A percentile compares a stretch with the other conserved stretches of the same genome.
These are phyloP conservation scores for Drosophila bipectinata DNA, from an alignment of 1,140 invertebrate species.

Conservation along the genomic window DNA sequence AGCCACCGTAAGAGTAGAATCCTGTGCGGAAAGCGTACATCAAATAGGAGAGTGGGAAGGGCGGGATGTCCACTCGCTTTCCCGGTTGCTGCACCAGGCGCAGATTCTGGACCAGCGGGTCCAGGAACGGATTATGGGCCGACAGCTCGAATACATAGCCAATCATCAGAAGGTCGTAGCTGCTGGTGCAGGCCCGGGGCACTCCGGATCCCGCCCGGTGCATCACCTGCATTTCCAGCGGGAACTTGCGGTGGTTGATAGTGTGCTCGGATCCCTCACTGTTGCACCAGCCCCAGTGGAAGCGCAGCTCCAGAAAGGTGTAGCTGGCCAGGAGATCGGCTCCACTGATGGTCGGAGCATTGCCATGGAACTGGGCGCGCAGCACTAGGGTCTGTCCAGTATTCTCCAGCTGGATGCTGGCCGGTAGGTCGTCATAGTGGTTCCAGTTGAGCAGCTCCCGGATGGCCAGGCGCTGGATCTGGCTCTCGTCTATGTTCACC, in stretches of 20 bases:
- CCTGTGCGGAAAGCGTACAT: conserved; percentile 84
- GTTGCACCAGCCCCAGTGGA: conserved; percentile 86
- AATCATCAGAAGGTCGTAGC: conserved; percentile 75
- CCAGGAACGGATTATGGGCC: conserved; percentile 85
- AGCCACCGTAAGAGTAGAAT: conserved; percentile 91
- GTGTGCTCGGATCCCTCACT: conserved; percentile 86
- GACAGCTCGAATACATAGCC: conserved; percentile 75
- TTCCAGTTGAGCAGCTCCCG: conserved; percentile 78
- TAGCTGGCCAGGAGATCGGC: conserved; percentile 84
- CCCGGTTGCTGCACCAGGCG: conserved; percentile 81
- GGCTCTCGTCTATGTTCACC: conserved; percentile 83
- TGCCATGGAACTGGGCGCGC: conserved; percentile 73
- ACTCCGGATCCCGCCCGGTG: conserved; percentile 64
- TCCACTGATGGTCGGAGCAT: conserved; percentile 84
- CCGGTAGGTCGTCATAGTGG: conserved; percentile 76
- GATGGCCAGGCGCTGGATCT: conserved; percentile 62
- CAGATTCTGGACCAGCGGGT: conserved; percentile 85
- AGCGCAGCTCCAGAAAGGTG: conserved; percentile 84
- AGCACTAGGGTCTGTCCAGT: conserved; percentile 78
- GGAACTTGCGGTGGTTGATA: conserved; percentile 84
- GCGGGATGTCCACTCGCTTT: conserved; percentile 80
- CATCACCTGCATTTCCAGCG: conserved; percentile 86
- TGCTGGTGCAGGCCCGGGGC: conserved; percentile 53
- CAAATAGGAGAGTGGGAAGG: conserved; percentile 85
- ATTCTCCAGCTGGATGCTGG: conserved; percentile 67